Evolutionary conservation across 2,888 invertebrate genomes (phyloP), one percentile per base, ranked within the genome.

Genomic region (Augochlorella aurata): DNA sequence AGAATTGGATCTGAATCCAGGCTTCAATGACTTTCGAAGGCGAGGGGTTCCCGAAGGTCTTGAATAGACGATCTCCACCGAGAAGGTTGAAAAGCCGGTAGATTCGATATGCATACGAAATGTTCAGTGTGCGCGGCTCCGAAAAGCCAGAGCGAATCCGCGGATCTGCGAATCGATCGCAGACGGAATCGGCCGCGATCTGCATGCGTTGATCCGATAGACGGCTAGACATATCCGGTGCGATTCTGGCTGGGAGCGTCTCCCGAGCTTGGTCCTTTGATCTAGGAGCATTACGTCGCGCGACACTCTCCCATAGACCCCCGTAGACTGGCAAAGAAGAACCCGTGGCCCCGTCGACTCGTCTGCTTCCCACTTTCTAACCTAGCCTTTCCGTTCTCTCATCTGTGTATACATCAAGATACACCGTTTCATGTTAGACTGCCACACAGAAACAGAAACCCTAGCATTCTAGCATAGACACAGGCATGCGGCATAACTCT

Each of bases 401-500:
- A 77, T 74, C 79, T 67, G 29, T 68, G 69, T 77, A 70, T 47
- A 72, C 74, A 49, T 38, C 61, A 52, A 21, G 72, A 67, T 12
- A 50, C 78, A 63, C 63, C 18, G 18, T 38, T 69, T 73, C 78
- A 76, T 74, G 76, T 74, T 82, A 79, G 79, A 75, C 58, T 54
- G 16, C 44, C 72, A 49, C 49, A 14, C 29, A 12, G n/a, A 74
- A 16, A 16, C 49, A 45, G 21, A 69, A 18, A 29, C 47, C 45
- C 74, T 90, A 91, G 91, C 91, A 91, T 90, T 88, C 81, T 92
- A 92, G 92, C 85, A 90, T 92, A 92, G 91, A 91, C 87, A 90
- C 91, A 92, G 92, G 92, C 93, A 93, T 93, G 92, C 87, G 90
- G 92, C 91, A 92, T 92, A 38, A 38, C 38, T 91, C 78, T 88